Percentiles rank a stretch among this genome's conserved stretches.
Evolutionary conservation across 2,113 vertebrate genomes (phyloP).

Genomic region (Ovis aries): DNA sequence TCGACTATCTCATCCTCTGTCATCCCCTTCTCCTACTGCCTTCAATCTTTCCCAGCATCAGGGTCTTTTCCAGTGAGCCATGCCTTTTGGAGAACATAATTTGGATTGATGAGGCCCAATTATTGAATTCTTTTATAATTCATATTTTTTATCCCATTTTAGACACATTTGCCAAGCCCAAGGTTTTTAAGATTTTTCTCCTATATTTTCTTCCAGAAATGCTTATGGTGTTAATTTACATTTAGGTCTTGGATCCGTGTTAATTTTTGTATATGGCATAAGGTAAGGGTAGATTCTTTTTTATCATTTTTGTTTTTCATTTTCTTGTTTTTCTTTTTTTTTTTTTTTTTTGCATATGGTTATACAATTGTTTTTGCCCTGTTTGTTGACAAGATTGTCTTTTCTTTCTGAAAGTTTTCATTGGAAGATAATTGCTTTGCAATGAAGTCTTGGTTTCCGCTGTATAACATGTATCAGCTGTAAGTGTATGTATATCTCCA

Average conservation of each 20-base stretch:
- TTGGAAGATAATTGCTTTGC: background rate
- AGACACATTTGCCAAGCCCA: background rate
- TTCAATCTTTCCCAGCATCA: background rate
- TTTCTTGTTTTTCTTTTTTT: background rate
- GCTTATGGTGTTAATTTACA: background rate
- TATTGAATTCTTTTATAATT: background rate
- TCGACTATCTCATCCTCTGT: background rate
- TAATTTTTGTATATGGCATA: background rate
- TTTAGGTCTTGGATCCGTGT: background rate
- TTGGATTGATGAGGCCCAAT: background rate
- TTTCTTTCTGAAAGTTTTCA: background rate
- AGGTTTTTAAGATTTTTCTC: background rate
- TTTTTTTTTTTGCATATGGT: background rate
- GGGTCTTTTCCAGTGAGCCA: background rate
- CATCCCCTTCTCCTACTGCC: background rate
- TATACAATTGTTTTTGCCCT: background rate
- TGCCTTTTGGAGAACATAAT: background rate
- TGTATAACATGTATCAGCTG: background rate
- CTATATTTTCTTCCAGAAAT: background rate
- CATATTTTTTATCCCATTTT: background rate
- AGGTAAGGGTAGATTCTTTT: background rate
- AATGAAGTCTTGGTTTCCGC: background rate
- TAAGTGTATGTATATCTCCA: rapidly evolving
- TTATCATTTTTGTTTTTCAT: background rate
- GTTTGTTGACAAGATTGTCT: background rate